phyloP scores from a whole-genome alignment of 1,140 invertebrate species.

The Thaumatotibia leucotreta region DNA sequence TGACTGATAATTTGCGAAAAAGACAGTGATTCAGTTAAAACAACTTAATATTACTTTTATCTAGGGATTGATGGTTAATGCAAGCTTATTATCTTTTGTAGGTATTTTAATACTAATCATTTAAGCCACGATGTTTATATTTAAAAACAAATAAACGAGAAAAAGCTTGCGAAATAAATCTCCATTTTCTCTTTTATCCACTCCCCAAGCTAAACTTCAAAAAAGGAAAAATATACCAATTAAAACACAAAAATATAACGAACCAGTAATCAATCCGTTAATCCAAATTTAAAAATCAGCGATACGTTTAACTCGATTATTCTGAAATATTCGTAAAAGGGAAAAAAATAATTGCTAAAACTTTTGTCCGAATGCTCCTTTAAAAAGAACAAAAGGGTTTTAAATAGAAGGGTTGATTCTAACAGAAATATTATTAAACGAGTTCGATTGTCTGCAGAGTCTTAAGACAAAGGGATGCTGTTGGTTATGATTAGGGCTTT shows the following conservation, averaged over 20 bases:
- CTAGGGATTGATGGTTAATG: too few species aligned
- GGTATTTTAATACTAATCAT: too few species aligned
- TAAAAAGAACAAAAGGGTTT: background rate
- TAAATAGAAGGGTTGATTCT: constrained; percentile 9
- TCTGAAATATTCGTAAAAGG: background rate
- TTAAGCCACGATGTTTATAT: too few species aligned
- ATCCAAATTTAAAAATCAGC: constrained; percentile 9
- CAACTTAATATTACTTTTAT: too few species aligned
- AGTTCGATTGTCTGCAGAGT: constrained; percentile 5
- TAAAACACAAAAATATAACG: background rate
- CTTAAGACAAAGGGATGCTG: background rate
- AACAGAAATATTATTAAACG: constrained; percentile 12
- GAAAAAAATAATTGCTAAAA: background rate
- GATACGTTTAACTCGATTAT: constrained; percentile 12
- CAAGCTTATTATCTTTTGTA: too few species aligned
- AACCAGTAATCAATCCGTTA: constrained; percentile 5
- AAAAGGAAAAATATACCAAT: background rate
- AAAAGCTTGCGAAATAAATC: too few species aligned
- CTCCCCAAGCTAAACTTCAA: too few species aligned
- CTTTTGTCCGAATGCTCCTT: background rate
- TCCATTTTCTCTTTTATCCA: too few species aligned
- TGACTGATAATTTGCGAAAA: too few species aligned
- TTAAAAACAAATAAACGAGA: too few species aligned
- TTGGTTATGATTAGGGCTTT: constrained; percentile 2
- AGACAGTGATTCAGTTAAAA: too few species aligned